Conservation (phyloP, 2,113 vertebrate genomes). For the Petroica traversi region DNA sequence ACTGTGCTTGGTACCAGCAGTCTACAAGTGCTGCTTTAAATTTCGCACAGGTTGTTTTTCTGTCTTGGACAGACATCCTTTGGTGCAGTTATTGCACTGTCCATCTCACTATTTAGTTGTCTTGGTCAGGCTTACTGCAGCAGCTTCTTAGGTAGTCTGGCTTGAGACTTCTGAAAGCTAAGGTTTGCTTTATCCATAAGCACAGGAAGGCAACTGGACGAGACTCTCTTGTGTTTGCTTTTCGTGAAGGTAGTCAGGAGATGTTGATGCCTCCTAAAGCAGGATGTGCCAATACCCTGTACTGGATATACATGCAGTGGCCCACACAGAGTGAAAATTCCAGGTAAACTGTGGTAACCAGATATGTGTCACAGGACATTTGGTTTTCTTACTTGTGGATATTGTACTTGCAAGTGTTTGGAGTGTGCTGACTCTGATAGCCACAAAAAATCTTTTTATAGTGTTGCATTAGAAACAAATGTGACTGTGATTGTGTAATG, state of each 20-base stretch:
- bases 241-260: background rate
- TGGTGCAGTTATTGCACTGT: background rate
- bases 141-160: background rate
- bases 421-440: background rate
- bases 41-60: background rate
- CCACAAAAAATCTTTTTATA: background rate
- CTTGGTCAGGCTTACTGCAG: background rate
- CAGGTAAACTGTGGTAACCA: background rate
- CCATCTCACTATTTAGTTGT: background rate
- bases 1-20: background rate
- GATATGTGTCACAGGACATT: background rate
- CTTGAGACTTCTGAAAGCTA: background rate
- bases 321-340: background rate
- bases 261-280: background rate
- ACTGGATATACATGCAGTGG: background rate
- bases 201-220: background rate
- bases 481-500: background rate
- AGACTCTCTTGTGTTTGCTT: background rate
- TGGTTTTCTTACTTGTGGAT: background rate
- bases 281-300: background rate
- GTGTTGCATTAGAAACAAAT: background rate
- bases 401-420: background rate
- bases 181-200: background rate
- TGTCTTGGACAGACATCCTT: background rate
- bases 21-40: background rate